A percentile compares a stretch with the other conserved stretches of the same genome.
Conservation (phyloP, 2,888 invertebrate species). For the Epistrophe eligans region DNA sequence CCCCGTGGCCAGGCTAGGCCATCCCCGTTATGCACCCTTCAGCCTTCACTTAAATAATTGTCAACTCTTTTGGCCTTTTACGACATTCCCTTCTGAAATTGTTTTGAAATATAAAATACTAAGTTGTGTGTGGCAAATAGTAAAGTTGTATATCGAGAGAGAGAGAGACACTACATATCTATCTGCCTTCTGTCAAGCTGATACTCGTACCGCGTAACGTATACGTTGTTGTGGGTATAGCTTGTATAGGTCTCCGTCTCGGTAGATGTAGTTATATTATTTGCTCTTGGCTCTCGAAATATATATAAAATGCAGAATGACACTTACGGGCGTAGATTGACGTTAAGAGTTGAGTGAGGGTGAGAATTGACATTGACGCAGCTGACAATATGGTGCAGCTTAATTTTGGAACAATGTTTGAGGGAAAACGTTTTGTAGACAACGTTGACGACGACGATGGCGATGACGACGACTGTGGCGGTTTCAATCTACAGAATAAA, state of each 20-base stretch:
- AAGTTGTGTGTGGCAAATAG: constrained; percentile 19
- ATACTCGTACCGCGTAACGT: not conserved
- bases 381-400: constrained; percentile 75
- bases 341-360: constrained; percentile 70
- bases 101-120: constrained; percentile 49
- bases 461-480: constrained; percentile 19
- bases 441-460: constrained; percentile 31
- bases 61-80: constrained; percentile 61
- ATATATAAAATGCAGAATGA: constrained; percentile 56
- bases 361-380: constrained; percentile 71
- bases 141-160: not conserved
- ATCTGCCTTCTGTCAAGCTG: constrained; percentile 3
- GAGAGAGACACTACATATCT: constrained; percentile 1
- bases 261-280: not conserved
- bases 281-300: constrained; percentile 45
- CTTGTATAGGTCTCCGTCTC: not conserved
- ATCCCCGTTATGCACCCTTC: not conserved
- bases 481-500: not conserved
- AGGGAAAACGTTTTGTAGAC: constrained; percentile 69
- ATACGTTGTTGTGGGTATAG: not conserved
- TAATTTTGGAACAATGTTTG: constrained; percentile 69
- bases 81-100: constrained; percentile 40
- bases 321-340: constrained; percentile 73
- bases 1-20: not conserved
- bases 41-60: constrained; percentile 33